Evolutionary conservation across 2,113 vertebrate genomes (phyloP).

Genomic region (Alouatta palliata): DNA sequence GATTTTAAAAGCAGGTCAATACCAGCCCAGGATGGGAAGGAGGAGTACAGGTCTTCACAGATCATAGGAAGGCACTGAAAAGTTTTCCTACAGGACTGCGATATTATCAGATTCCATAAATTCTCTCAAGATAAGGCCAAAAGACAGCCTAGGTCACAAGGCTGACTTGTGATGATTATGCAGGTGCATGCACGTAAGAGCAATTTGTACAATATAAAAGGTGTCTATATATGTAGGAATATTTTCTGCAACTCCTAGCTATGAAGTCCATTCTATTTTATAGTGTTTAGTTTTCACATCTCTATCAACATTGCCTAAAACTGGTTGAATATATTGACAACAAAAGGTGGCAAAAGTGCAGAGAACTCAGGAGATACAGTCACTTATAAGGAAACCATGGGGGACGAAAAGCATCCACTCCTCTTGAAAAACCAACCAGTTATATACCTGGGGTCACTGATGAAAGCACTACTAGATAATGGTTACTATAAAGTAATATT

Average conservation of each 20-base stretch:
- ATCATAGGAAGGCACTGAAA: not conserved
- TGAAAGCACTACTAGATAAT: not conserved
- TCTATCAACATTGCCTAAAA: not conserved
- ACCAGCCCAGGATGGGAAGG: not conserved
- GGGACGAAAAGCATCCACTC: not conserved
- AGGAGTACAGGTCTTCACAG: not conserved
- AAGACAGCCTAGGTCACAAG: not conserved
- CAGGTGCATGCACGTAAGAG: not conserved
- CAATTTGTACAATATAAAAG: not conserved
- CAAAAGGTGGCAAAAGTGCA: not conserved
- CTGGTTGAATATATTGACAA: not conserved
- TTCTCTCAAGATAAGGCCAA: not conserved
- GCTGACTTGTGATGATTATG: not conserved
- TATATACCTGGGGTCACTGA: not conserved
- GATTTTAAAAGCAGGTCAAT: slow-evolving; percentile 15
- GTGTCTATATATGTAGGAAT: not conserved
- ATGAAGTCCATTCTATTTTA: not conserved
- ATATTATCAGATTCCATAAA: not conserved
- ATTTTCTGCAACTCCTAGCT: not conserved
- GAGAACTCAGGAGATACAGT: not conserved
- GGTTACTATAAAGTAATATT: not conserved
- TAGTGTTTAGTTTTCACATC: not conserved
- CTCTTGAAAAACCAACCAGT: slow-evolving; percentile 8
- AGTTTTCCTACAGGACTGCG: not conserved
- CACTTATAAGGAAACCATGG: not conserved